These are phyloP conservation scores for Paelopatides confundens DNA, from an alignment of 53 echinoderm and acorn worm genomes.

Conservation along the genomic window DNA sequence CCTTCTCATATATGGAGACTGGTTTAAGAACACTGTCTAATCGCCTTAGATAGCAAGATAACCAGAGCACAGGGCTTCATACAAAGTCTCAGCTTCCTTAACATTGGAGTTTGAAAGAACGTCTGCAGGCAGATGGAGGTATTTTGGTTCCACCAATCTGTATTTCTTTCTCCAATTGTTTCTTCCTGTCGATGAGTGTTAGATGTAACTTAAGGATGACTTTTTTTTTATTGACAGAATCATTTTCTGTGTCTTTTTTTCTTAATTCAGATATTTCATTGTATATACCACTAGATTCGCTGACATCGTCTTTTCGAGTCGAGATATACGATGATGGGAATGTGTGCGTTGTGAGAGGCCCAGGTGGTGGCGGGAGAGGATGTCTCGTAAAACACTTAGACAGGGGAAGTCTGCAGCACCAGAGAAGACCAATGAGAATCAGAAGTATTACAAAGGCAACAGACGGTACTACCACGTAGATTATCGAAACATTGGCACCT, in stretches of 20 bases:
- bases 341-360: not conserved
- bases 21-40: too few species aligned
- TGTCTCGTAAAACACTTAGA: not conserved
- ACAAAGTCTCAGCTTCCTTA: too few species aligned
- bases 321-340: not conserved
- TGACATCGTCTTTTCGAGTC: not conserved
- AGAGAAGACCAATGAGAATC: not conserved
- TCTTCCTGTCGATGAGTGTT: too few species aligned
- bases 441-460: not conserved
- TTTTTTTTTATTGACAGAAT: too few species aligned
- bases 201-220: too few species aligned
- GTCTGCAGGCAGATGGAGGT: too few species aligned
- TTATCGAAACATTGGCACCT: not conserved
- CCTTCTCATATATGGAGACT: too few species aligned
- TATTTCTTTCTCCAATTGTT: too few species aligned
- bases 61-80: too few species aligned
- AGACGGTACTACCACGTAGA: not conserved
- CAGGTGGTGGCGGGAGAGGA: not conserved
- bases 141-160: too few species aligned
- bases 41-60: too few species aligned
- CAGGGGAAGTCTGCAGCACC: not conserved
- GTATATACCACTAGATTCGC: not conserved
- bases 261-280: not conserved
- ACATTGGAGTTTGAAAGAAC: too few species aligned
- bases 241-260: not conserved